Base-by-base conservation (phyloP, 2,888 invertebrate species). In the Drosophila testacea region DNA sequence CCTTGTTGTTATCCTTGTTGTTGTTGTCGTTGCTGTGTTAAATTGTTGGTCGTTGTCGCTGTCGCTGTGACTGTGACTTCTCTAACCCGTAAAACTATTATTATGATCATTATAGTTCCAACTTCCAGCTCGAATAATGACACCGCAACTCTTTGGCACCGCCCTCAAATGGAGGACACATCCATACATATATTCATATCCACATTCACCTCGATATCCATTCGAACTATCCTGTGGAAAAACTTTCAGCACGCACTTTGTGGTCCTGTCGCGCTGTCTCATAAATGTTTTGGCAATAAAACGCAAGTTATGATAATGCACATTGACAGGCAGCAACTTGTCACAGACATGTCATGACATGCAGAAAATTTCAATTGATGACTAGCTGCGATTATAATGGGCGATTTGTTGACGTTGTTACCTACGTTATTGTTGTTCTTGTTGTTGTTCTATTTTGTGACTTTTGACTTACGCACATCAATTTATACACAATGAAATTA, bases 231-330 rank as follows among this genome's bases (percentile, higher is more conserved):
- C 1, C 3, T 3, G 22, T 28, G 11, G 30, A 55, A 51, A 61
- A 72, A 71, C 83, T 76, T 83, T 81, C 67, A 64, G 66, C 83
- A 83, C 83, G 86, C 83, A 86, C 83, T 83, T 85, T 50, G 71
- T 62, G 56, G 59, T 64, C 46, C 67, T 75, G 57, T 64, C 59
- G 52, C 48, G 54, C 55, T 64, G 63, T 71, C 83, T 83, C 79
- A 85, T 83, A 83, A 86, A 83, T 86, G 86, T 83, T 86, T 86
- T 83, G 81, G 81, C 83, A 86, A 81, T 86, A 83, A 83, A 83
- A 81, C 75, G 71, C 86, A 73, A 80, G 69, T 81, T 83, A 86
- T 83, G 83, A 79, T 86, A 83, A 83, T 83, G 83, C 85, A 76
- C 76, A 83, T 77, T 77, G 76, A 77, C 77, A 73, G 76, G 59